Evolutionary conservation across 2,113 vertebrate species (phyloP).

Genomic region (Petaurus breviceps): DNA sequence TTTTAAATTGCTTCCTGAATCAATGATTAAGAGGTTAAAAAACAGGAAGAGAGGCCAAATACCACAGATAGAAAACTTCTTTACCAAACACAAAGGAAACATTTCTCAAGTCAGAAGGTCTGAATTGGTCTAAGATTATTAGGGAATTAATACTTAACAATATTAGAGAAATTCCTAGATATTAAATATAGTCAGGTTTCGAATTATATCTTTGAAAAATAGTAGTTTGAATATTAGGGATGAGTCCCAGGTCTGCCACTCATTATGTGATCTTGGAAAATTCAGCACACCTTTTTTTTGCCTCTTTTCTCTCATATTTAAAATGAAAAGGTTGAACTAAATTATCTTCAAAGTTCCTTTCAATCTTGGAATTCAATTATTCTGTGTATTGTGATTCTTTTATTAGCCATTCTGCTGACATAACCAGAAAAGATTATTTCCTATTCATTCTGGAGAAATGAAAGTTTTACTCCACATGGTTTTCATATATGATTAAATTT

Average conservation of each 20-base stretch:
- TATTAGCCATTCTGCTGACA: background rate
- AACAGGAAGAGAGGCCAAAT: background rate
- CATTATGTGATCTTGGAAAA: background rate
- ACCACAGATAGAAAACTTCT: background rate
- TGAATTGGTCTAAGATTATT: background rate
- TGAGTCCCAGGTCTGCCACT: background rate
- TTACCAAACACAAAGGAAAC: background rate
- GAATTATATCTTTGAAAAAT: background rate
- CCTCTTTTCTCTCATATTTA: background rate
- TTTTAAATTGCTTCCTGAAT: background rate
- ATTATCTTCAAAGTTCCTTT: background rate
- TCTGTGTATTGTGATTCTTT: no score
- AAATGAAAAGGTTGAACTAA: background rate
- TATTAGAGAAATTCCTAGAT: background rate
- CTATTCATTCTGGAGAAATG: slow-evolving; percentile 33
- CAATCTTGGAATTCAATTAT: background rate
- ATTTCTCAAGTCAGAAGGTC: background rate
- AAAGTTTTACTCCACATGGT: background rate
- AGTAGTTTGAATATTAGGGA: background rate
- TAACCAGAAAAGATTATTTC: background rate
- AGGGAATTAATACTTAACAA: background rate
- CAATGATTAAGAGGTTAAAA: background rate
- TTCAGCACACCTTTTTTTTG: background rate
- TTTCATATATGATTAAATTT: background rate
- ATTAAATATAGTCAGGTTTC: background rate